Evolutionary conservation across 2,888 invertebrate genomes (phyloP), one percentile per base, ranked within the genome.

Genomic region (Mimas tiliae): DNA sequence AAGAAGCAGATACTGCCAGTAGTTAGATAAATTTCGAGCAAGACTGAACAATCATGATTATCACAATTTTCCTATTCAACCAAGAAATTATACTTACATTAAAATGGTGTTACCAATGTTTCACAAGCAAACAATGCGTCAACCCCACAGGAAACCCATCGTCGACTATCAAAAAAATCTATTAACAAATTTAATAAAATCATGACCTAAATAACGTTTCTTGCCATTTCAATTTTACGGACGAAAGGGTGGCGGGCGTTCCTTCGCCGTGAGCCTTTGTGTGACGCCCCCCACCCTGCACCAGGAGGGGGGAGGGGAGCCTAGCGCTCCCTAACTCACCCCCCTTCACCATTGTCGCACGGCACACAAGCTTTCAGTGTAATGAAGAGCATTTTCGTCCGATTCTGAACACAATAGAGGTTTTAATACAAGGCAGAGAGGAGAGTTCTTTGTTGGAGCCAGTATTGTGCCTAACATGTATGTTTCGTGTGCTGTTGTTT

Each of bases 381-480:
- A 94, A 94, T 94, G 94, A 94, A 94, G 94, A 94, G 93, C 92
- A 94, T 94, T 94, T 94, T 94, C 93, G 94, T 93, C 92, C 93
- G 93, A 94, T 94, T 94, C 89, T 79, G 87, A 82, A 67, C 81
- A 93, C 93, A 93, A 93, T 92, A 78, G 82, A 70, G 81, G 88
- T 90, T 92, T 90, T 93, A 92, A 91, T 92, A 93, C 93, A 89
- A 92, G 86, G 90, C 83, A 86, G 89, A 91, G 90, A 92, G 90
- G 90, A 89, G 87, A 87, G 80, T 87, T 86, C 86, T 89, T 93
- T 93, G 92, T 93, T 86, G 77, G 76, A 71, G 63, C 69, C 70
- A 70, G 87, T 84, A 91, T 92, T 91, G 92, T 91, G 81, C 83
- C 84, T 83, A 85, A 82, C 88, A 83, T 88, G 90, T 88, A 87